These are phyloP conservation scores for Spheniscus humboldti DNA, from an alignment of 2,797 vertebrate genomes.

Conservation along the genomic window DNA sequence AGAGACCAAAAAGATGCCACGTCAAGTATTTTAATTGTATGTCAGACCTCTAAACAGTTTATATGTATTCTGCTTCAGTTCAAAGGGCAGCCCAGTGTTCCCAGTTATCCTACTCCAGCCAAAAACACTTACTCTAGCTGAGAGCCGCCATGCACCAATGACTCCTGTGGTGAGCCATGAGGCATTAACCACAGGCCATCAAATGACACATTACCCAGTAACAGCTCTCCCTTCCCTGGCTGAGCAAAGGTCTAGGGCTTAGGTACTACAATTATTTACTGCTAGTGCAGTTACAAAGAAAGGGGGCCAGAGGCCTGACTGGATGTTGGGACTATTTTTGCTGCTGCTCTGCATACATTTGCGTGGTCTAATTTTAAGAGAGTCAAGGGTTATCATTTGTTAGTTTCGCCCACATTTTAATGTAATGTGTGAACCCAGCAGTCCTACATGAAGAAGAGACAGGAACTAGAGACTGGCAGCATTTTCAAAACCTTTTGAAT, in stretches of 20 bases:
- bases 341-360: neutral
- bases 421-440: neutral
- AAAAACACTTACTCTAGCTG: neutral
- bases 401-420: neutral
- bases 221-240: neutral
- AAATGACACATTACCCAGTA: neutral
- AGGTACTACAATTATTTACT: neutral
- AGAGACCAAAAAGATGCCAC: neutral
- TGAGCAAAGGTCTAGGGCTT: neutral
- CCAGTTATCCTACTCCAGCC: neutral
- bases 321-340: neutral
- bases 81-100: neutral
- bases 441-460: neutral
- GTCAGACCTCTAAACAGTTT: neutral
- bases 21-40: neutral
- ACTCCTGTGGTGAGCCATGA: neutral
- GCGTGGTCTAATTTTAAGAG: neutral
- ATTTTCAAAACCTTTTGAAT: neutral
- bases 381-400: neutral
- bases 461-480: neutral
- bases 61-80: neutral
- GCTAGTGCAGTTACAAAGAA: neutral
- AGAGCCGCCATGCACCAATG: neutral
- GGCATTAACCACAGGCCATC: neutral
- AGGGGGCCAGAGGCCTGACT: neutral